A percentile compares a stretch with the other conserved stretches of the same genome.
These are phyloP conservation scores for Microchirus variegatus DNA, from an alignment of 2,797 vertebrate species.

Conservation along the genomic window DNA sequence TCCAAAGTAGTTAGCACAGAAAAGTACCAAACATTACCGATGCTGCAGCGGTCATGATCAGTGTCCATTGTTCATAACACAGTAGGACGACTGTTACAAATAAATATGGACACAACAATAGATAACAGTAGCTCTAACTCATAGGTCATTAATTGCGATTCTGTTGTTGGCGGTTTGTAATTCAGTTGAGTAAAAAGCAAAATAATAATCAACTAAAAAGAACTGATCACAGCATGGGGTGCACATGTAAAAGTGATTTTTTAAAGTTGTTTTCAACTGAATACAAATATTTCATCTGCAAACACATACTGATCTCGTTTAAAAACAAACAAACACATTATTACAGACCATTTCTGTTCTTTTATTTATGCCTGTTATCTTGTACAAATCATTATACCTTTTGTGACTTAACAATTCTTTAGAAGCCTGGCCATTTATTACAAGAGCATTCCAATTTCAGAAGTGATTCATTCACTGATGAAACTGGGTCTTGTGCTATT, in stretches of 20 bases:
- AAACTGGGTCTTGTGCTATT: constrained; percentile 21
- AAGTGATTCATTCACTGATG: constrained; percentile 30
- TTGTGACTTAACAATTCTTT: constrained; percentile 20
- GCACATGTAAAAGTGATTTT: constrained; percentile 7
- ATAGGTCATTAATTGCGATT: no score
- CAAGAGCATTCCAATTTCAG: constrained; percentile 21
- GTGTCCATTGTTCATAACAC: no score
- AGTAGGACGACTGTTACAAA: no score
- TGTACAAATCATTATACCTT: constrained; percentile 16
- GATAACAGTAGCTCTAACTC: no score
- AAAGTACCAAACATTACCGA: no score
- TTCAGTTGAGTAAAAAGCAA: no score
- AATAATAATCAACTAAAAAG: no score
- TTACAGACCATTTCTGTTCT: background rate
- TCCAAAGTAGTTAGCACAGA: no score
- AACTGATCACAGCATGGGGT: constrained; percentile 16
- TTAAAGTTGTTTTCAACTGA: constrained; percentile 16
- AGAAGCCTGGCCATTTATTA: constrained; percentile 27
- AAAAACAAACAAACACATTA: no score
- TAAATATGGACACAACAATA: no score
- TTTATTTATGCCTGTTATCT: constrained; percentile 12
- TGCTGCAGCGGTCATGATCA: no score
- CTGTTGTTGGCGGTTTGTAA: no score
- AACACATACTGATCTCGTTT: background rate
- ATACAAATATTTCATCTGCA: constrained; percentile 25